Base-by-base conservation (phyloP, 2,888 invertebrate genomes). In the Monoplex corrugatus region DNA sequence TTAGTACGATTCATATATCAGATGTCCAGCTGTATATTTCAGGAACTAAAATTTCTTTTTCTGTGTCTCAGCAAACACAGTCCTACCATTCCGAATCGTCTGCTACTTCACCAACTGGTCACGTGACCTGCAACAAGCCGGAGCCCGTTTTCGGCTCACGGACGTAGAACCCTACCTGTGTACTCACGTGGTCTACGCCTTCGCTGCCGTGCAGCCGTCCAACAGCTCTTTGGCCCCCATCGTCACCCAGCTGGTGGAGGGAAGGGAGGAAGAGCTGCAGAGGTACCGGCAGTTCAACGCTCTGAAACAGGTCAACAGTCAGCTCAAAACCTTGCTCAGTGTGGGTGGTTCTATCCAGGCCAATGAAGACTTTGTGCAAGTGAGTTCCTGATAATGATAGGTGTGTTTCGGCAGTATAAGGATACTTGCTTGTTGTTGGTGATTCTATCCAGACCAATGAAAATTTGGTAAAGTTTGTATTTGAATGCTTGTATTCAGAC, bases 181-280 rank as follows among this genome's bases (percentile, higher is more conserved):
- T 96, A 99, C 99, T 0, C 99, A 99, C 96, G 97, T 99, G 93
- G 98, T 99, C 94, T 99, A 98, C 96, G 98, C 99, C 32, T 99
- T 99, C 96, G 99, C 99, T 0, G 99, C 98, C 98, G 97, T 99
- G 96, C 98, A 99, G 96, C 98, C 98, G 95, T 98, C 98, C 68
- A 92, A 94, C 63, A 93, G 92, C 87, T 91, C 92, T 19, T 89
- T 95, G 32, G 94, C 94, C 89, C 91, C 91, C 28, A 89, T 90
- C 83, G 91, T 94, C 82, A 44, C 89, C 16, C 92, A 92, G 23
- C 83, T 44, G 82, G 44, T 44, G 19, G 87, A 87, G 38, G 87
- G 88, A 0, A 83, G 57, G 3, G n/a, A 89, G 45, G 89, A 89
- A 2, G 87, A 80, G 35, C 45, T 80, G 78, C 63, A 75, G 57